Base-by-base conservation (phyloP, 2,888 invertebrate genomes). In the Enoplolaimus lenunculus region DNA sequence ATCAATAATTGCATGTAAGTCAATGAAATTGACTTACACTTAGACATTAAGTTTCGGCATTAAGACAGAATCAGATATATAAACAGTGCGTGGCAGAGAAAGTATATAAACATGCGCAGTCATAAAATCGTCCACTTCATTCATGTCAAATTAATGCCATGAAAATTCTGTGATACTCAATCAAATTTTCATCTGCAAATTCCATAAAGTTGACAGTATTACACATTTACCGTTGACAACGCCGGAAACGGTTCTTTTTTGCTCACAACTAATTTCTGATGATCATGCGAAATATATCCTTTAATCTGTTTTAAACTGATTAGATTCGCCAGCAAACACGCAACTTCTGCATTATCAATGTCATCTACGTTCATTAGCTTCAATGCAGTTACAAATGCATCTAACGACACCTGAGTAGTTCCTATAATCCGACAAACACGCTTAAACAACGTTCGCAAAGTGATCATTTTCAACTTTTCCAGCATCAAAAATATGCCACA, bases 401-500 rank as follows among this genome's bases (percentile, higher is more conserved):
- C 87, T 69, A 98, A 88, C 21, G 92, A 90, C 75, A 98, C 88
- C 80, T 93, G 92, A 85, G 93, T 91, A 0, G 82, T 83, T 65
- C 82, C 81, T 73, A 83, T 76, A 29, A 86, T 80, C 30, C 82
- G 75, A 71, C 82, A 82, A 7, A 45, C 45, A 45, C 45, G 45
- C 77, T 93, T 90, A 81, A 97, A 95, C 71, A 98, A 86, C 84
- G 95, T 98, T 73, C 97, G 86, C 80, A 93, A 94, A 0, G 94
- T 92, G 73, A 93, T 90, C 71, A 92, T 89, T 82, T 93, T 93
- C 13, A 98, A 84, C 81, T 95, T 95, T 80, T 98, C 97, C 28
- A 98, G 88, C 77, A 98, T 91, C 70, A 98, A 85, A 83, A 93
- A 98, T 76, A 98, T 93, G n/a, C 97, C 97, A 77, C 90, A 92